Base-by-base conservation (phyloP, 23 tunicate genomes). In the Styela clava region DNA sequence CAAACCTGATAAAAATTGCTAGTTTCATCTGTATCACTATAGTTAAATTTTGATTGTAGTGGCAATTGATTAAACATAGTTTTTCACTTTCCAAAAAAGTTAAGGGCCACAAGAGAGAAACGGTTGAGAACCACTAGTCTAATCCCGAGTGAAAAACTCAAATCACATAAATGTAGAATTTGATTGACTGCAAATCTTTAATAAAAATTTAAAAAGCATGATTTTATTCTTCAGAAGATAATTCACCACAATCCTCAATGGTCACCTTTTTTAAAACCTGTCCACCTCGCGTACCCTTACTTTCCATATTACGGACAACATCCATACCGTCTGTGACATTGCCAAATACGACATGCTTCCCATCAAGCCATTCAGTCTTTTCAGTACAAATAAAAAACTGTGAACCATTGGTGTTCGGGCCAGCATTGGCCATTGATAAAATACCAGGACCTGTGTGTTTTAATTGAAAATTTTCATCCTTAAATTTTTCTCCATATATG, bases 351-450 rank as follows among this genome's bases (percentile, higher is more conserved):
- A 76, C 81, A 27, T 76, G 81, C 1, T 37, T 69, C 30, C 86
- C 92, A 81, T 95, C 96, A 19, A 95, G 89, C 99, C 99, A 95
- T 25, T 86, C 86, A 3, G 96, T 86, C 35, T 86, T 86, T 28
- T 69, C 88, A 1, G 99, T 95, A 52, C 99, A 95, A 74, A 95
- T 89, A 80, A 95, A 95, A 83, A 95, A 95, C 74, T 95, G 99
- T 23, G 96, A 89, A 16, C 99, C 99, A 83, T 95, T 95, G n/a
- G 99, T 95, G 74, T 95, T 63, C 71, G 74, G 72, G 22, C 99
- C 99, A 0, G 99, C 91, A 79, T 95, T 95, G 1, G 99, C 99
- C 99, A 95, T 95, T 28, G 99, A 95, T 29, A 95, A 69, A 34
- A 95, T 81, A 25, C 99, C 99, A 0, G 99, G 88, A 22, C 96